Evolutionary conservation across 2,888 invertebrate genomes (phyloP).

Genomic region (Biston betularia): DNA sequence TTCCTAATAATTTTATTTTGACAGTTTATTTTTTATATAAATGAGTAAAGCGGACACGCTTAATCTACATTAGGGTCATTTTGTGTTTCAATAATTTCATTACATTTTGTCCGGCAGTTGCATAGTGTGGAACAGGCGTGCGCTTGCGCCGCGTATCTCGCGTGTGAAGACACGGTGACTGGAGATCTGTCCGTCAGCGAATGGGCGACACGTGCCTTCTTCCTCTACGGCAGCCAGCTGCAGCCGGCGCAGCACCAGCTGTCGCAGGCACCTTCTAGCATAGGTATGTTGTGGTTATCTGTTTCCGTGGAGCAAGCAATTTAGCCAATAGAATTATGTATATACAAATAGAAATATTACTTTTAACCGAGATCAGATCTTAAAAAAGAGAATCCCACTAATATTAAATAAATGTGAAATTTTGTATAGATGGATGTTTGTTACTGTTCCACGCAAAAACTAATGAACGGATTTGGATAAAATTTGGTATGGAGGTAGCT

Average conservation of each 20-base stretch:
- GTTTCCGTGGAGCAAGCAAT: neutral
- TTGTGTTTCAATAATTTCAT: neutral
- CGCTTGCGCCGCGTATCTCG: conserved; percentile 94
- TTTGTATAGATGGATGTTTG: too few species aligned
- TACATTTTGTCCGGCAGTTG: conserved; percentile 55
- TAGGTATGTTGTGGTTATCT: conserved; percentile 52
- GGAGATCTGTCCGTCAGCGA: conserved; percentile 89
- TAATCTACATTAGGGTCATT: neutral
- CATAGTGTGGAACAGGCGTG: conserved; percentile 95
- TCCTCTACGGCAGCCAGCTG: conserved; percentile 95
- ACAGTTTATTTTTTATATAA: too few species aligned
- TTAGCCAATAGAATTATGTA: too few species aligned
- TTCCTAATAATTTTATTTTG: too few species aligned
- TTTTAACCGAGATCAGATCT: too few species aligned
- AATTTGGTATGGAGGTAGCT: too few species aligned
- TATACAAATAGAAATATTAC: too few species aligned
- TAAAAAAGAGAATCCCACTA: too few species aligned
- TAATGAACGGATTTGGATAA: too few species aligned
- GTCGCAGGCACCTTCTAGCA: conserved; percentile 65
- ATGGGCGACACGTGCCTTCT: conserved; percentile 96
- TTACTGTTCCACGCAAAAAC: too few species aligned
- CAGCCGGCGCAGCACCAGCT: conserved; percentile 85
- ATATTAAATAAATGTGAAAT: too few species aligned
- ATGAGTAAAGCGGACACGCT: too few species aligned
- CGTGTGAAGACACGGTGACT: conserved; percentile 88